Percentiles rank a stretch among this genome's conserved stretches.
These are phyloP conservation scores for Dasyornis broadbenti DNA, from an alignment of 2,113 vertebrate species.

Conservation along the genomic window DNA sequence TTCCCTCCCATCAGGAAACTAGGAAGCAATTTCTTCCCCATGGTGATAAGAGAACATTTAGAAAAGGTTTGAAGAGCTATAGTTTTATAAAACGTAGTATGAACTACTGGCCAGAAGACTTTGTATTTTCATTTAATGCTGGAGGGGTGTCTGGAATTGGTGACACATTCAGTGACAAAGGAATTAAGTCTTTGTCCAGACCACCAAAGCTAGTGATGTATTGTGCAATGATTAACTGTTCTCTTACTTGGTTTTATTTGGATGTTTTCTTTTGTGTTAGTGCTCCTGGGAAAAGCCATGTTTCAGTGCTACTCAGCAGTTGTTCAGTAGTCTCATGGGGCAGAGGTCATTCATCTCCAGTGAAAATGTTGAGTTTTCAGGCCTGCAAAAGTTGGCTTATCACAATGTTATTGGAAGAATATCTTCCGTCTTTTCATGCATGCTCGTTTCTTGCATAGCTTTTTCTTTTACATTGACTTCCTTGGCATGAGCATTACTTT, in stretches of 20 bases:
- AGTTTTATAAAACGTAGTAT: background rate
- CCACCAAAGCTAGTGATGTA: background rate
- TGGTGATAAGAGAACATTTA: background rate
- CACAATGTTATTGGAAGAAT: background rate
- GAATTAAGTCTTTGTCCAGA: background rate
- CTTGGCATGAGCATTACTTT: constrained; percentile 6
- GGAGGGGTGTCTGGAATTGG: background rate
- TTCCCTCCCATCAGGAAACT: background rate
- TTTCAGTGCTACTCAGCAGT: constrained; percentile 1
- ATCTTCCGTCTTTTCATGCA: background rate
- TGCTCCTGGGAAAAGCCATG: constrained; percentile 5
- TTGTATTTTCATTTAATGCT: background rate
- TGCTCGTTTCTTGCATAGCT: background rate
- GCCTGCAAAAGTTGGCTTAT: background rate
- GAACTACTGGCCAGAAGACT: background rate
- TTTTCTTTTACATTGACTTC: background rate
- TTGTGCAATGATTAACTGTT: constrained; percentile 48
- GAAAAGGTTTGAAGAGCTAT: background rate
- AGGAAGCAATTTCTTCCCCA: background rate
- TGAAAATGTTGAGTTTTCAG: constrained; percentile 5
- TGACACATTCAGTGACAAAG: background rate
- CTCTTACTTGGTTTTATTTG: constrained; percentile 3
- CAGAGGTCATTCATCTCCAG: background rate
- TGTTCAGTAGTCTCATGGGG: background rate
- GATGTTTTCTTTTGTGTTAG: constrained; percentile 38